Evolutionary conservation across 2,797 vertebrate genomes (phyloP), one percentile per base, ranked within the genome.

Genomic region (Eurystomus glaucurus): DNA sequence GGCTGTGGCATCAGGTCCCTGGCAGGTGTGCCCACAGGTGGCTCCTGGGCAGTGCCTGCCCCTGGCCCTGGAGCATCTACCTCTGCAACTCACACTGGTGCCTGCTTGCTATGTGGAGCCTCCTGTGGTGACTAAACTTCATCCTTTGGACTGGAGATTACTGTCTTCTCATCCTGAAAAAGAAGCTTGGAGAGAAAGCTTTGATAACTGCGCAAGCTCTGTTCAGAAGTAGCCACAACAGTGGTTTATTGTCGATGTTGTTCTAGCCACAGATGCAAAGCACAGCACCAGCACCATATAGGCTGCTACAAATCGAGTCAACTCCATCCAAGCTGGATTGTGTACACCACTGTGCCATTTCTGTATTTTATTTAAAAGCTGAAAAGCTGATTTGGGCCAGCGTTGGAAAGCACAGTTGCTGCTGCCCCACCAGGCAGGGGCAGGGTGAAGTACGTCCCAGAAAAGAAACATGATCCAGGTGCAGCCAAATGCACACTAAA

Each of bases 101-200:
- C 15, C 98, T 99, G 14, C 98, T 99, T 26, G 98, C 98, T 68
- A 99, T 98, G 99, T 99, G 98, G 97, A 85, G 94, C 35, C 98
- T 99, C 52, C 97, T 98, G 31, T 98, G 98, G 14, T 85, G 98
- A 8, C 99, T 99, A 2, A 99, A 99, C 95, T 99, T 99, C 95
- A 99, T 99, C 83, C n/a, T 99, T 65, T 99, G 98, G 98, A 99
- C 98, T 9, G 99, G 99, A 51, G 22, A 22, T 35, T 43, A 35
- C 43, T 14, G 26, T 80, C 2, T 3, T 83, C 31, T 25, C 2
- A 0, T 84, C 52, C 60, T 52, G 25, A 84, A 48, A 31, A 52
- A 75, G 39, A 28, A 39, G 20, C 18, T 55, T 48, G 13, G 13
- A 84, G 48, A 35, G 35, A 37, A 93, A 39, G 41, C 41, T 71